Evolutionary conservation across 2,113 vertebrate genomes (phyloP).

Genomic region (Pluvialis apricaria): DNA sequence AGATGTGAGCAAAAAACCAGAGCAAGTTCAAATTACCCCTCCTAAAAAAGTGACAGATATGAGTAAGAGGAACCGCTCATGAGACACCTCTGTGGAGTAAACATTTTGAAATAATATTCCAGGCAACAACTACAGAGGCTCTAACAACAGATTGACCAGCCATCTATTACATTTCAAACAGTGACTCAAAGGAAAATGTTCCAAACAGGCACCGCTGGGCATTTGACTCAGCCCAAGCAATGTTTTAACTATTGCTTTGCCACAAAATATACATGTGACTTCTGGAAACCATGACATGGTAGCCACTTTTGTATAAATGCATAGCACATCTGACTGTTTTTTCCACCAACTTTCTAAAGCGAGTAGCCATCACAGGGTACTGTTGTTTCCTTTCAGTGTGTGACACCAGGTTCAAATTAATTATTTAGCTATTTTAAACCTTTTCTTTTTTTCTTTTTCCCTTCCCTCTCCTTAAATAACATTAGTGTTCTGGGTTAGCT

Average conservation of each 20-base stretch:
- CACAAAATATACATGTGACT: not conserved
- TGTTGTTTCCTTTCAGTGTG: not conserved
- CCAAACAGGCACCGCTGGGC: slow-evolving; percentile 30
- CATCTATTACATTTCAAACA: slow-evolving; percentile 46
- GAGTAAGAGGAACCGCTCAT: slow-evolving; percentile 52
- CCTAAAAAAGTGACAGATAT: slow-evolving; percentile 45
- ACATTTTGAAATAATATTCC: slow-evolving; percentile 57
- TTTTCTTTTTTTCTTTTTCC: not conserved
- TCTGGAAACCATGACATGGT: not conserved
- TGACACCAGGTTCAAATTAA: not conserved
- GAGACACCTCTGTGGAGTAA: slow-evolving; percentile 50
- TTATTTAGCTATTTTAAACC: not conserved
- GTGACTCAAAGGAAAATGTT: slow-evolving; percentile 60
- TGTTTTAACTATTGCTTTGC: slow-evolving; percentile 5
- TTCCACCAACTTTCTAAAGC: not conserved
- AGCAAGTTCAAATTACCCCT: slow-evolving; percentile 6
- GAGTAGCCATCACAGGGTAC: not conserved
- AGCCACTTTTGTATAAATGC: not conserved
- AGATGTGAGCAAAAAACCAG: not conserved
- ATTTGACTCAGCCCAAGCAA: slow-evolving; percentile 30
- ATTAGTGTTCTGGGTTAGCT: not conserved
- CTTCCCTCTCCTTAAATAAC: not conserved
- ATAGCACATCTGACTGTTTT: not conserved
- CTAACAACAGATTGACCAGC: slow-evolving; percentile 34
- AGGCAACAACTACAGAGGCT: slow-evolving; percentile 57